A percentile compares a stretch with the other conserved stretches of the same genome.
Conservation (phyloP, 2,888 invertebrate genomes). For the Corythucha ciliata region DNA sequence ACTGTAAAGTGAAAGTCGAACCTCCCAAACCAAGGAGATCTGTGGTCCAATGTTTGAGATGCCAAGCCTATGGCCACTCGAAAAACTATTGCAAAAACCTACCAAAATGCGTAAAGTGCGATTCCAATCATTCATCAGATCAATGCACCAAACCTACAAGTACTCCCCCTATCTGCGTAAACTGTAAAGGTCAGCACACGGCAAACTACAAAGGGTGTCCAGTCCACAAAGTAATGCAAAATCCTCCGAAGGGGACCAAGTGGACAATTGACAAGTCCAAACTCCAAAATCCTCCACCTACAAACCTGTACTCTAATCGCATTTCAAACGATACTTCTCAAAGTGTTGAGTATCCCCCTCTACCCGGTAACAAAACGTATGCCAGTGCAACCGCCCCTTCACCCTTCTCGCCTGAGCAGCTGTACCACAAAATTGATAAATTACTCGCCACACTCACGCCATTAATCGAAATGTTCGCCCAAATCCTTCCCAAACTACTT, state of each 20-base stretch:
- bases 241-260: neutral
- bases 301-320: neutral
- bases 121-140: neutral
- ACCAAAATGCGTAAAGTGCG: neutral
- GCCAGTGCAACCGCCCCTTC: constrained; percentile 7
- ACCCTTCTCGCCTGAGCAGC: constrained; percentile 8
- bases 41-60: neutral
- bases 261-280: neutral
- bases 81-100: neutral
- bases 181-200: constrained; percentile 1
- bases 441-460: constrained; percentile 8
- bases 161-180: neutral
- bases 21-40: constrained; percentile 5
- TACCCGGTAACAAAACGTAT: neutral
- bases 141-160: constrained; percentile 1
- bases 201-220: neutral
- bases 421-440: constrained; percentile 8
- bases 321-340: neutral
- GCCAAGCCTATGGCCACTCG: neutral
- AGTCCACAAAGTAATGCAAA: neutral
- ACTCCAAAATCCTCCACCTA: neutral
- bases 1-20: neutral
- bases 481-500: constrained; percentile 12
- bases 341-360: neutral
- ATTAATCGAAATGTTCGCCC: neutral